Percentiles rank a stretch among this genome's conserved stretches.
These are phyloP conservation scores for Morpho achilles DNA, from an alignment of 2,888 invertebrate species.

Conservation along the genomic window DNA sequence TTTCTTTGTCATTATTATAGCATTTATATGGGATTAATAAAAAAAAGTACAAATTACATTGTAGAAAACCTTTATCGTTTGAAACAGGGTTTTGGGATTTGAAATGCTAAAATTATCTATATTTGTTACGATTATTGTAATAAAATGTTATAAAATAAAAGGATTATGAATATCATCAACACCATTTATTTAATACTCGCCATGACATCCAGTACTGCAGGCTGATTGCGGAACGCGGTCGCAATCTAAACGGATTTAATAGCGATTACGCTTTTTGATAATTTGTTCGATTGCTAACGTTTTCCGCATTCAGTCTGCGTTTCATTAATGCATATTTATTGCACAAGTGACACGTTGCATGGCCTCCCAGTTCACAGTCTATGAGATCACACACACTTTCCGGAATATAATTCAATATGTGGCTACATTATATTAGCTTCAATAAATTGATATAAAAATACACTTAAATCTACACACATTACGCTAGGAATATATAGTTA, in stretches of 20 bases:
- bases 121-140: constrained; percentile 23
- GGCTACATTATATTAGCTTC: constrained; percentile 15
- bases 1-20: constrained; percentile 3
- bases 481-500: constrained; percentile 40
- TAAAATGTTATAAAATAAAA: constrained; percentile 32
- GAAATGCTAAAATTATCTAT: too few species aligned
- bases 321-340: constrained; percentile 29
- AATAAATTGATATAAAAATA: constrained; percentile 73
- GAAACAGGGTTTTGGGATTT: too few species aligned
- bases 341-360: constrained; percentile 48
- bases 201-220: constrained; percentile 45
- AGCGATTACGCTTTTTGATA: too few species aligned
- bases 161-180: constrained; percentile 50
- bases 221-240: too few species aligned
- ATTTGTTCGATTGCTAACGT: too few species aligned
- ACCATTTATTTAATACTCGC: constrained; percentile 69
- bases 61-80: constrained; percentile 1
- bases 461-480: constrained; percentile 50
- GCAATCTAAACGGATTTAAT: too few species aligned
- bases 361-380: constrained; percentile 40
- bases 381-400: constrained; percentile 66
- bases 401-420: constrained; percentile 42
- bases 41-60: background rate
- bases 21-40: constrained; percentile 1
- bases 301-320: too few species aligned